Conservation (phyloP, 1,140 invertebrate genomes). For the Wasmannia auropunctata region DNA sequence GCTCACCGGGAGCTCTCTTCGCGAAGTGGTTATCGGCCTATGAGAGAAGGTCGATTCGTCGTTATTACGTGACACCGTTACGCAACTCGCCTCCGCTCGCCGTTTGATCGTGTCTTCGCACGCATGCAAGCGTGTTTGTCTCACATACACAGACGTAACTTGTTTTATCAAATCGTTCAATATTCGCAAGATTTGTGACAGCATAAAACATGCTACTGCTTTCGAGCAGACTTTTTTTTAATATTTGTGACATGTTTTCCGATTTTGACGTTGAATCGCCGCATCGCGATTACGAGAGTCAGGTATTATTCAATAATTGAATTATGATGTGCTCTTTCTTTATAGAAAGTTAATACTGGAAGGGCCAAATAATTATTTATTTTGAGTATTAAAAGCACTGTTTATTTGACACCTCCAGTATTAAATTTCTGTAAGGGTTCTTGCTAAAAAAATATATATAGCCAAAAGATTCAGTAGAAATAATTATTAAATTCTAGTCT, state of each 20-base stretch:
- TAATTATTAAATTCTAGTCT: neutral
- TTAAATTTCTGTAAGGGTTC: no score
- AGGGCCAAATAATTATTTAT: no score
- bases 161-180: constrained; percentile 51
- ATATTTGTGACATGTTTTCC: neutral
- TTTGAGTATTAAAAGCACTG: no score
- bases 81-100: constrained; percentile 66
- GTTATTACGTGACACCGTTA: constrained; percentile 79
- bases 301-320: neutral
- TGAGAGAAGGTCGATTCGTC: constrained; percentile 76
- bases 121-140: neutral
- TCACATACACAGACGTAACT: neutral
- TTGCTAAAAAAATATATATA: neutral
- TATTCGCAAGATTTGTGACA: constrained; percentile 25
- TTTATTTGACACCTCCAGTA: no score
- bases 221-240: neutral
- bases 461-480: neutral
- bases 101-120: constrained; percentile 19
- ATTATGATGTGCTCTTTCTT: neutral
- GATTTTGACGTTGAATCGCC: neutral
- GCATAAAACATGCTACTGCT: neutral
- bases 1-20: constrained; percentile 31
- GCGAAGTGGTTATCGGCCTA: constrained; percentile 57
- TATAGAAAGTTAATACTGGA: no score
- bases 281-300: neutral